These are phyloP conservation scores for Urocyon cinereoargenteus DNA, from an alignment of 2,797 vertebrate species.

Conservation along the genomic window DNA sequence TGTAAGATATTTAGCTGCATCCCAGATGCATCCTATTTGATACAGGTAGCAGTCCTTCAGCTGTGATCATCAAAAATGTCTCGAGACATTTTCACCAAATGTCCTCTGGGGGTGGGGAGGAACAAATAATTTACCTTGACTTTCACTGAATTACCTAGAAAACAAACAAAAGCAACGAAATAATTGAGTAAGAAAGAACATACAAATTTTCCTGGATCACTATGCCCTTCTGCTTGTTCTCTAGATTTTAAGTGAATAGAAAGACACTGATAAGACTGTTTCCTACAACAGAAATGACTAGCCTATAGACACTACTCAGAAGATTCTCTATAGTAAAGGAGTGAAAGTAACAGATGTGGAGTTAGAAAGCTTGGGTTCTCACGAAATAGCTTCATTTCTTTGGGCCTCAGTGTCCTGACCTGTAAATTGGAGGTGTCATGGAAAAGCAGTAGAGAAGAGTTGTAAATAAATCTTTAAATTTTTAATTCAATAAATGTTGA, in stretches of 20 bases:
- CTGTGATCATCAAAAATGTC: neutral
- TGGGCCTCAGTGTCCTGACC: neutral
- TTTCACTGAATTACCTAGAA: conserved; percentile 45
- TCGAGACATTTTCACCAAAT: neutral
- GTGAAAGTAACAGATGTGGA: conserved; percentile 1
- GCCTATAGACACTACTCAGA: neutral
- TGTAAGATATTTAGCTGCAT: neutral
- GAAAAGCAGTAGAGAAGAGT: neutral
- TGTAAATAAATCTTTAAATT: conserved; percentile 12
- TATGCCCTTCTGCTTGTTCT: neutral
- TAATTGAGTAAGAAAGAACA: conserved; percentile 27
- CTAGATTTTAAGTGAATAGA: neutral
- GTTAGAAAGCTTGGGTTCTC: neutral
- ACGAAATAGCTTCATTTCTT: neutral
- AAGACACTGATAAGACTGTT: neutral
- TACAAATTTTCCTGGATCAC: neutral
- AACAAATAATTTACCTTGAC: conserved; percentile 1
- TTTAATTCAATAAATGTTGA: conserved; percentile 47
- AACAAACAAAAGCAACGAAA: conserved; percentile 11
- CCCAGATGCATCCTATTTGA: neutral
- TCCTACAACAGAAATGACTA: neutral
- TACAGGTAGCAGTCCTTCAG: neutral
- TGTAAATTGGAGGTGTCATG: neutral
- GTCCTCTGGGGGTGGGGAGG: neutral
- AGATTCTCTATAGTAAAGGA: neutral